phyloP scores from a whole-genome alignment of 2,888 invertebrate species.

The Rhagonycha fulva region DNA sequence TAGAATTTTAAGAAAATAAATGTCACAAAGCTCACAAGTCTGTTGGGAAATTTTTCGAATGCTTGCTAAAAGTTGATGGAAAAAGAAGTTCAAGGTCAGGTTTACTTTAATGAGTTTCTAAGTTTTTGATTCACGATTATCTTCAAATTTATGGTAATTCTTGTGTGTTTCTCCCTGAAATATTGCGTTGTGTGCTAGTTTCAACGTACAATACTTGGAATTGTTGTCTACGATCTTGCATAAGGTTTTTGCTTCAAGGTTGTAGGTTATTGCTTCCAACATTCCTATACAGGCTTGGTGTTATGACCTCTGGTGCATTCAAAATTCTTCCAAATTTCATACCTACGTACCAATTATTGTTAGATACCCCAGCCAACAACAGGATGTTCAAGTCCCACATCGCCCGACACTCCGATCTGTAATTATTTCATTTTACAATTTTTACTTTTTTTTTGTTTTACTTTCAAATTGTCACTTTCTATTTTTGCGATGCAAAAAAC shows the following conservation, averaged over 20 bases:
- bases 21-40: background rate
- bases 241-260: slow-evolving; percentile 30
- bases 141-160: background rate
- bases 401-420: background rate
- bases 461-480: background rate
- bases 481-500: background rate
- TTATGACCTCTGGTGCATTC: slow-evolving; percentile 29
- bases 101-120: background rate
- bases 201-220: slow-evolving; percentile 19
- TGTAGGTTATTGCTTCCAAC: slow-evolving; percentile 32
- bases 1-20: background rate
- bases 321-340: slow-evolving; percentile 14
- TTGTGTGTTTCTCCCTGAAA: slow-evolving; percentile 7
- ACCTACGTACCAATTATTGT: background rate
- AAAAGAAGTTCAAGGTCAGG: slow-evolving; percentile 1
- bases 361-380: background rate
- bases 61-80: background rate
- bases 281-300: slow-evolving; percentile 26
- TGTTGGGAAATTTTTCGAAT: background rate
- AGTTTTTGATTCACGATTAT: background rate
- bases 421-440: background rate
- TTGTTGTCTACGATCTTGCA: slow-evolving; percentile 29
- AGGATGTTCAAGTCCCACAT: background rate
- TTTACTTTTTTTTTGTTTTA: background rate
- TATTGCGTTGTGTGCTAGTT: slow-evolving; percentile 26